Percentiles rank a stretch among this genome's conserved stretches.
Conservation (phyloP, 2,888 invertebrate species). For the Merodon equestris region DNA sequence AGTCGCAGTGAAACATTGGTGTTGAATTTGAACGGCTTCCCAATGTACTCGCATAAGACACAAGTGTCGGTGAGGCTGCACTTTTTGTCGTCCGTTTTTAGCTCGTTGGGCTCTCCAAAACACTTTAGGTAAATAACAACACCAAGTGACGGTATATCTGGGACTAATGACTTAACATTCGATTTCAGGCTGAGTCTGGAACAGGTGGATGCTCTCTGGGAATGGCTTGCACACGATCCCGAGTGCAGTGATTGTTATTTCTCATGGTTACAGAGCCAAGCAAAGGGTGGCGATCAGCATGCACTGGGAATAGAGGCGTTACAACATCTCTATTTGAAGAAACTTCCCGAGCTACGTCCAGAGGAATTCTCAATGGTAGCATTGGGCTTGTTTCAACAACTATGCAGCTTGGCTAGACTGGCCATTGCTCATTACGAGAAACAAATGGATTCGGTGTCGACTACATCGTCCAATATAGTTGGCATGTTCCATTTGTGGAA, state of each 20-base stretch:
- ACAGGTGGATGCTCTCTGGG: constrained; percentile 95
- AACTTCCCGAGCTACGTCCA: constrained; percentile 92
- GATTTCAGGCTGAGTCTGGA: constrained; percentile 85
- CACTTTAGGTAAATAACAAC: constrained; percentile 84
- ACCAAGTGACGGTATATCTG: not conserved
- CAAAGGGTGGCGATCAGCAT: constrained; percentile 94
- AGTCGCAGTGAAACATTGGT: constrained; percentile 71
- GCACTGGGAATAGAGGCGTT: constrained; percentile 92
- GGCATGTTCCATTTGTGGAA: constrained; percentile 98
- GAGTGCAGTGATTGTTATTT: constrained; percentile 95
- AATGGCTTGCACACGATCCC: constrained; percentile 90
- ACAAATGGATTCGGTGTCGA: constrained; percentile 74
- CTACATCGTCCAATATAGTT: constrained; percentile 82
- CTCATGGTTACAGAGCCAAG: constrained; percentile 95
- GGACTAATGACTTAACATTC: constrained; percentile 34
- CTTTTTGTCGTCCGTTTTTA: constrained; percentile 95
- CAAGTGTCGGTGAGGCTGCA: constrained; percentile 94
- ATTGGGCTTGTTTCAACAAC: constrained; percentile 92
- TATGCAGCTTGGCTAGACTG: constrained; percentile 91
- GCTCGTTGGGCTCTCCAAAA: constrained; percentile 93
- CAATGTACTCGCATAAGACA: constrained; percentile 87
- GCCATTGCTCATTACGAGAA: constrained; percentile 85
- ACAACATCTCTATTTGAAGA: constrained; percentile 91
- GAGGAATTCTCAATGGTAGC: constrained; percentile 95
- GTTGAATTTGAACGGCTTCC: constrained; percentile 75